These are phyloP conservation scores for Pitta sordida DNA, from an alignment of 2,113 vertebrate species.

Conservation along the genomic window DNA sequence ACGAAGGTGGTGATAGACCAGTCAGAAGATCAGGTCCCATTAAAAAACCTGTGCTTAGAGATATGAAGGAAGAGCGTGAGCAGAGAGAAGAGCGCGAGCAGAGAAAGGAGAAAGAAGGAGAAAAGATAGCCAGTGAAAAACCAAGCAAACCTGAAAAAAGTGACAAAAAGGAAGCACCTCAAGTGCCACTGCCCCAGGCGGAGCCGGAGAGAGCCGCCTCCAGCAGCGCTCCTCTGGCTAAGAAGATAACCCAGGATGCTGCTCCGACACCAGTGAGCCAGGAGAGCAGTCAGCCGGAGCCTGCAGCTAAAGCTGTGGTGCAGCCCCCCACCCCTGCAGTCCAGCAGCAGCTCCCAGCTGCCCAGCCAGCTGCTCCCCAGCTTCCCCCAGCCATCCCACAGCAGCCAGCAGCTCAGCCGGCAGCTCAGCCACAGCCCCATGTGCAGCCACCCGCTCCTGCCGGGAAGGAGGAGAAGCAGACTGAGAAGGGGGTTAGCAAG, in stretches of 20 bases:
- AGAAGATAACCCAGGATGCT: slow-evolving; percentile 58
- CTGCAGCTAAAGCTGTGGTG: slow-evolving; percentile 42
- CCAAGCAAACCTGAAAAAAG: slow-evolving; percentile 71
- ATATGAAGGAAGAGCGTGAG: slow-evolving; percentile 97
- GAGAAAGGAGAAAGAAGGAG: slow-evolving; percentile 89
- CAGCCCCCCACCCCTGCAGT: neutral
- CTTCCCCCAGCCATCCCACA: neutral
- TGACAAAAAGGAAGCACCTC: slow-evolving; percentile 78
- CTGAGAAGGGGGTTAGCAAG: slow-evolving; percentile 76
- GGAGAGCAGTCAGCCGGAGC: slow-evolving; percentile 17
- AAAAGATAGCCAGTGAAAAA: slow-evolving; percentile 77
- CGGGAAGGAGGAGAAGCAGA: slow-evolving; percentile 82
- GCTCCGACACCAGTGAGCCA: slow-evolving; percentile 29
- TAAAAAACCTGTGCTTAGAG: slow-evolving; percentile 94
- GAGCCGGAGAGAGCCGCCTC: slow-evolving; percentile 66
- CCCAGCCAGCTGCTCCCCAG: slow-evolving; percentile 10
- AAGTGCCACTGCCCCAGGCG: slow-evolving; percentile 56
- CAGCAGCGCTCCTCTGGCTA: slow-evolving; percentile 5
- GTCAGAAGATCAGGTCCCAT: slow-evolving; percentile 93
- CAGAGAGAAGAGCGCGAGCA: slow-evolving; percentile 92
- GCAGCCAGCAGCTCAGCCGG: neutral
- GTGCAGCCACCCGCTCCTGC: neutral
- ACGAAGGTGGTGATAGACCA: slow-evolving; percentile 87
- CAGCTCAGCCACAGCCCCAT: slow-evolving; percentile 16
- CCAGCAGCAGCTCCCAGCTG: neutral